phyloP scores from a whole-genome alignment of 2,888 invertebrate species.

The Cryptosula pallasiana region DNA sequence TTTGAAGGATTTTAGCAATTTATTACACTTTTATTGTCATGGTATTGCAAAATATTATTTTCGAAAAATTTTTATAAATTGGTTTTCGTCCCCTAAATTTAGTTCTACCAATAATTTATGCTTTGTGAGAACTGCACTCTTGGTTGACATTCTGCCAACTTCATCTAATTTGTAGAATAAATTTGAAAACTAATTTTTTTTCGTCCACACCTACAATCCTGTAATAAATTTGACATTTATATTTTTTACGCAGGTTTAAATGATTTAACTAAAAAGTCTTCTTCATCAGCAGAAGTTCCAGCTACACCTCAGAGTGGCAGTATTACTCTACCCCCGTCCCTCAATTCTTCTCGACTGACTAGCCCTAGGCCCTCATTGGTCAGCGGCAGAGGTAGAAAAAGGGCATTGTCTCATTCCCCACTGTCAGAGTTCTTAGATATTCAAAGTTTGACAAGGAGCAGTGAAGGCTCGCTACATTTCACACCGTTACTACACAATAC shows the following conservation, averaged over 20 bases:
- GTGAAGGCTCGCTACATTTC: conserved; percentile 71
- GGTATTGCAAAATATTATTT: no score
- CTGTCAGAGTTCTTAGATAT: conserved; percentile 91
- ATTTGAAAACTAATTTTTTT: no score
- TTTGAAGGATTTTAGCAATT: no score
- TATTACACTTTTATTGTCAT: no score
- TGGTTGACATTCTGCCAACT: no score
- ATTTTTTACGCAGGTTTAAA: neutral
- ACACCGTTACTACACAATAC: conserved; percentile 39
- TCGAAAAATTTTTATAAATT: no score
- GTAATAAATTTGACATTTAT: neutral
- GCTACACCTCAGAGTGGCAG: conserved; percentile 69
- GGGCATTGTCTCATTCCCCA: conserved; percentile 83
- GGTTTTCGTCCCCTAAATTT: no score
- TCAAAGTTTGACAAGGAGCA: conserved; percentile 90
- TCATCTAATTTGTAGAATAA: no score
- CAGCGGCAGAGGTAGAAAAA: conserved; percentile 64
- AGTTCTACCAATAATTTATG: no score
- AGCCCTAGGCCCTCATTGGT: conserved; percentile 61
- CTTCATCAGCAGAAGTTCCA: conserved; percentile 57
- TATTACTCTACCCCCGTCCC: conserved; percentile 77
- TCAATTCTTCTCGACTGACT: conserved; percentile 71
- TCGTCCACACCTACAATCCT: no score
- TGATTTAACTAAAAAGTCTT: neutral
- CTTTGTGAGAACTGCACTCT: no score